Base-by-base conservation (phyloP, 2,113 vertebrate species). In the Anolis carolinensis region DNA sequence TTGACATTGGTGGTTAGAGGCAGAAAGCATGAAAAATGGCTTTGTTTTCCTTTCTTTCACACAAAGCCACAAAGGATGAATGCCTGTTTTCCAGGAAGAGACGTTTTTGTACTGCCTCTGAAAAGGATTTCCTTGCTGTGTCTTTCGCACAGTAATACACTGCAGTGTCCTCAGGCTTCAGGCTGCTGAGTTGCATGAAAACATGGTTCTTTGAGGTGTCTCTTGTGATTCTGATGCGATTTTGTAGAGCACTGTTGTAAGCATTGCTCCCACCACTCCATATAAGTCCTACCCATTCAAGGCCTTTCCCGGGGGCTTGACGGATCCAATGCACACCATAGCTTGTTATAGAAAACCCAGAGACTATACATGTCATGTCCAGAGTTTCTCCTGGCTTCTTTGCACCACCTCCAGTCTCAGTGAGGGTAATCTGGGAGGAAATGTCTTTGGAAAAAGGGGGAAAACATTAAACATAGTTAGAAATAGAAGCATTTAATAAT, bases 141-240 rank as follows among this genome's bases (percentile, higher is more conserved):
- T 39, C 0, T 52, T 9, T 34, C 21, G 65, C 79, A 81, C 94
- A 95, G 88, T 93, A 93, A 92, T 94, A 95, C 62, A 94, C 55
- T 71, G 91, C 95, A 7, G 86, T 74, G 65, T 84, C 87, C n/a
- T 82, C 71, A 16, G 68, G 8, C 2, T 16, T 75, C 81, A 88
- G 70, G 36, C 21, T 36, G 32, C 25, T 85, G 72, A 88, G 52
- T 68, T 92, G 86, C 23, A 90, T 73, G 71, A 50, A 87, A 16
- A 70, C 5, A 0, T 44, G 86, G 68, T 71, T 83, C 68, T 83
- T 84, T 44, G 77, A 81, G 6, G 80, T 88, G 34, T 90, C 86
- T 27, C 62, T 88, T 25, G 88, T 73, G 77, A 90, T 83, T 30
- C 44, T 89, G 63, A 87, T 23, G 62, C 39, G 25, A 10, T 4